These are phyloP conservation scores for Chromis chromis DNA, from an alignment of 2,797 vertebrate species.

Conservation along the genomic window DNA sequence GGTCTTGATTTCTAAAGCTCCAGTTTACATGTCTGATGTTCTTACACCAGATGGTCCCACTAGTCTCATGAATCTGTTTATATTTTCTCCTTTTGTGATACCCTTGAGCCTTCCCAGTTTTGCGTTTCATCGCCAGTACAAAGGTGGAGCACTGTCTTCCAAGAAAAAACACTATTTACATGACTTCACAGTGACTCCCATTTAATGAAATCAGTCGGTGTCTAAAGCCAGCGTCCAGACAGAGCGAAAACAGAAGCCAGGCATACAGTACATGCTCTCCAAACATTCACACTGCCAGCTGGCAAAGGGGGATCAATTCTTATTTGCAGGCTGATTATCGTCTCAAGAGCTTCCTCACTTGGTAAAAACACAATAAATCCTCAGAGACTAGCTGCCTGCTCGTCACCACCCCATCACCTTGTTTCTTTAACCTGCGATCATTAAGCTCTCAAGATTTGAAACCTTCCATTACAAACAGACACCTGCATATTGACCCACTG, in stretches of 20 bases:
- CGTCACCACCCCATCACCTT: conserved; percentile 43
- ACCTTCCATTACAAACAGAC: conserved; percentile 49
- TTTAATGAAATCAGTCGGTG: conserved; percentile 6
- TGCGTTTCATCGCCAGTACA: conserved; percentile 5
- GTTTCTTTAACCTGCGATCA: conserved; percentile 56
- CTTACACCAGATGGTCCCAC: conserved; percentile 30
- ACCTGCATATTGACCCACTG: conserved; percentile 44
- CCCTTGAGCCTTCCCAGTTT: conserved; percentile 7
- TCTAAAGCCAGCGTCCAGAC: conserved; percentile 26
- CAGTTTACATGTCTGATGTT: conserved; percentile 23
- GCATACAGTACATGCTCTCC: conserved; percentile 39
- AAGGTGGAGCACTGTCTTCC: conserved; percentile 12
- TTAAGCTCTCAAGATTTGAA: conserved; percentile 54
- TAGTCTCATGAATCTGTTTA: conserved; percentile 31
- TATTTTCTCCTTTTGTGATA: conserved; percentile 24
- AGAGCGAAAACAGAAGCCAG: conserved; percentile 20
- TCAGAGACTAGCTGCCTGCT: conserved; percentile 34
- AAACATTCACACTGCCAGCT: conserved; percentile 55
- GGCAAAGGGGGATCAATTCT: conserved; percentile 70
- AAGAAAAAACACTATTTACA: conserved; percentile 24
- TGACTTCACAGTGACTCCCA: conserved; percentile 11
- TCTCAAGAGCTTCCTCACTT: conserved; percentile 49
- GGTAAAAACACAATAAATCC: conserved; percentile 58
- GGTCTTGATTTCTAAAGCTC: conserved; percentile 28
- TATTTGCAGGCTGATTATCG: conserved; percentile 72